These are phyloP conservation scores for Pyrocephalus nanus DNA, from an alignment of 2,797 vertebrate genomes.

Conservation along the genomic window DNA sequence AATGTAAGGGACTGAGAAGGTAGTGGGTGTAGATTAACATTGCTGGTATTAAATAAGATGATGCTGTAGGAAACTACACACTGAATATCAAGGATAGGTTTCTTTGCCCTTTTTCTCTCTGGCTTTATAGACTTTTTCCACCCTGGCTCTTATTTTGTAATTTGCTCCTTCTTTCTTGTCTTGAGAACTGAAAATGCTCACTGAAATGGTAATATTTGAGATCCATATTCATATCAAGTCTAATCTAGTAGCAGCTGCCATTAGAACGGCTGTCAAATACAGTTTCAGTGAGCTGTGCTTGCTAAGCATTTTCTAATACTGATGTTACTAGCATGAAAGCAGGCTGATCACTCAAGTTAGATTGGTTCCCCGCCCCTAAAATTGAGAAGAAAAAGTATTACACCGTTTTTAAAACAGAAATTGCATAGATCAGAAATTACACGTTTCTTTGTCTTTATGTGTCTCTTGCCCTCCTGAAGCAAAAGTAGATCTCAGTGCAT, in stretches of 20 bases:
- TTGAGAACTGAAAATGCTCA: background rate
- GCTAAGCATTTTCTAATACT: background rate
- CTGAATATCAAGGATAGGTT: background rate
- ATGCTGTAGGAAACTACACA: background rate
- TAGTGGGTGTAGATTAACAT: background rate
- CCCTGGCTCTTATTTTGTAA: background rate
- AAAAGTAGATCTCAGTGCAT: background rate
- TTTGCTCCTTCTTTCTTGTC: background rate
- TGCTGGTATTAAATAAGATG: background rate
- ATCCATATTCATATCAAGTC: background rate
- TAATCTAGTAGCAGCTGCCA: background rate
- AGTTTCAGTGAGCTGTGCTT: constrained; percentile 9
- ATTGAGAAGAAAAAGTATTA: background rate
- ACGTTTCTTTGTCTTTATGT: background rate
- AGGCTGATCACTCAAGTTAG: background rate
- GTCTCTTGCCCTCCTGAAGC: background rate
- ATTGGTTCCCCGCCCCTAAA: background rate
- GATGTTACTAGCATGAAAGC: background rate
- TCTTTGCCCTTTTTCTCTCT: background rate
- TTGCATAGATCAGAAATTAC: background rate
- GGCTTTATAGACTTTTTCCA: background rate
- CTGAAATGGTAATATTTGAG: background rate
- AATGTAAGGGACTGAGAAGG: background rate
- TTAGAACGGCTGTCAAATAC: background rate
- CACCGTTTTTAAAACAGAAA: background rate